These are phyloP conservation scores for Bucco capensis DNA, from an alignment of 2,113 vertebrate genomes.

Conservation along the genomic window DNA sequence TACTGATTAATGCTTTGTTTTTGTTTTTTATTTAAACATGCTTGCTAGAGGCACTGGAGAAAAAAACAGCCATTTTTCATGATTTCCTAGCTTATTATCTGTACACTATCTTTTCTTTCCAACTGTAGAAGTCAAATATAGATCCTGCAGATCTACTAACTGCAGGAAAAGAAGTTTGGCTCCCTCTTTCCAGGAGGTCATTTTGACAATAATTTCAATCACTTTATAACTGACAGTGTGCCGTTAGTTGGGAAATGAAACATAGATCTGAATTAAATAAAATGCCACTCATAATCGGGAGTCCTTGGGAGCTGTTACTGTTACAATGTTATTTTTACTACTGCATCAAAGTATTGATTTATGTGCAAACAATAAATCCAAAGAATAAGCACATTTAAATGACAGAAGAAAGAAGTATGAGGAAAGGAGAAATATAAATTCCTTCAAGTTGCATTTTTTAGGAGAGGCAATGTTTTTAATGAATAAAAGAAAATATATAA, in stretches of 20 bases:
- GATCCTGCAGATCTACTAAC: slow-evolving; percentile 5
- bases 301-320: slow-evolving; percentile 48
- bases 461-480: not conserved
- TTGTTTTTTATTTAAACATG: not conserved
- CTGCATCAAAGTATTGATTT: slow-evolving; percentile 45
- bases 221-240: slow-evolving; percentile 38
- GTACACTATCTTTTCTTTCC: not conserved
- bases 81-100: not conserved
- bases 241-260: slow-evolving; percentile 33
- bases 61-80: not conserved
- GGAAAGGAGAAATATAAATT: not conserved
- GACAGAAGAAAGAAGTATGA: not conserved
- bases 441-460: not conserved
- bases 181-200: slow-evolving; percentile 37
- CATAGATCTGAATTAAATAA: slow-evolving; percentile 62
- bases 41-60: not conserved
- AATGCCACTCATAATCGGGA: slow-evolving; percentile 44
- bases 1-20: slow-evolving; percentile 6
- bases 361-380: slow-evolving; percentile 12
- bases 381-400: slow-evolving; percentile 19
- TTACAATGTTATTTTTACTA: slow-evolving; percentile 64
- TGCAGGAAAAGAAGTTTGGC: not conserved
- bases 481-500: not conserved
- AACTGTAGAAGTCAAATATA: not conserved
- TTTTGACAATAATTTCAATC: slow-evolving; percentile 58